Evolutionary conservation across 2,888 invertebrate species (phyloP), one percentile per base, ranked within the genome.

Genomic region (Spatulosminthurus flaviceps): DNA sequence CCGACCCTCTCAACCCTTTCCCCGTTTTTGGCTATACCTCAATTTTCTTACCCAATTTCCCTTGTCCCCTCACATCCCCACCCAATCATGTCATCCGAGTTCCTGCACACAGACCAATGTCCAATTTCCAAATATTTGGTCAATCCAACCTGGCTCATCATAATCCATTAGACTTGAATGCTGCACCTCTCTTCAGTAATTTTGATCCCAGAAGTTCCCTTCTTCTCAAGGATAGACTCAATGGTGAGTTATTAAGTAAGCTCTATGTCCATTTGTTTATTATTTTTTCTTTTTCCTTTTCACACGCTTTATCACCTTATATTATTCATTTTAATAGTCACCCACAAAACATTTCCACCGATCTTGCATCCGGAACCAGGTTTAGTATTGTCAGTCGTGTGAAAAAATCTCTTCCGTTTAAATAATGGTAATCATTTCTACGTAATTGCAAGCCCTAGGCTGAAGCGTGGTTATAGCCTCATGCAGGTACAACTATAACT

Each of bases 101-200:
- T 77, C 88, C 88, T 34, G 88, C 88, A 73, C 95, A 95, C 87
- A 89, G 94, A 85, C 92, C 95, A 74, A 84, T 85, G 85, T 84
- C 85, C 61, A 85, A 85, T 70, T 85, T 85, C 77, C 85, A 84
- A 78, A 79, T 85, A 1, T 85, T 84, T 80, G 85, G 85, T 64
- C 85, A 85, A 77, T 83, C 85, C 21, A 83, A 82, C 22, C 79
- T 85, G 19, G 81, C 81, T 22, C 85, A 83, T 76, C 84, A 84
- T 61, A 82, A 81, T 70, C 78, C 82, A 0, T 66, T 83, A n/a
- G 85, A 85, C 71, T 78, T 85, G 70, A 85, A 85, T 79, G 83
- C 84, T 9, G 77, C 84, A 4, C 85, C 85, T 0, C 77, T 85
- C 0, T 85, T 85, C 70, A 84, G 84, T 78, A 85, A 84, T 70